A percentile compares a stretch with the other conserved stretches of the same genome.
Evolutionary conservation across 2,888 invertebrate genomes (phyloP).

Genomic region (Drosophila emarginata): DNA sequence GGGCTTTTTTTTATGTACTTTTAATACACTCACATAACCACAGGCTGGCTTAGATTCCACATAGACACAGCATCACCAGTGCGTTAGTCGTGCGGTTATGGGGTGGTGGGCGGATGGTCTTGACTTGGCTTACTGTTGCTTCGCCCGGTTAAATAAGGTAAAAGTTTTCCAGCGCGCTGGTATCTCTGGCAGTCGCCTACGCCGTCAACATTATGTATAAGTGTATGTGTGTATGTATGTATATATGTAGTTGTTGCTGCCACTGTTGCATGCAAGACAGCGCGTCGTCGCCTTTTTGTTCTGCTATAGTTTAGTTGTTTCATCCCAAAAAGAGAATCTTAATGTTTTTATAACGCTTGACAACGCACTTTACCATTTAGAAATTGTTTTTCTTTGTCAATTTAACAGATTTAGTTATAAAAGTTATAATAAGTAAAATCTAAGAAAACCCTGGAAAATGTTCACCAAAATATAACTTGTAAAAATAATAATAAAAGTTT

Average conservation of each 20-base stretch:
- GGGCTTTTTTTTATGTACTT: conserved; percentile 56
- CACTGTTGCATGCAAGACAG: conserved; percentile 51
- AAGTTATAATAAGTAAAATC: no score
- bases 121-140: conserved; percentile 56
- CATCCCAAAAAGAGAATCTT: neutral
- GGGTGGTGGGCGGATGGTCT: conserved; percentile 12
- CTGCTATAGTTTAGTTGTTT: conserved; percentile 2
- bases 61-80: conserved; percentile 36
- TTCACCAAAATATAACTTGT: no score
- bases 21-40: conserved; percentile 55
- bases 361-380: neutral
- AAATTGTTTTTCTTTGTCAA: no score
- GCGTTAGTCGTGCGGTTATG: conserved; percentile 1
- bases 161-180: conserved; percentile 37
- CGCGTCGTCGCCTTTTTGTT: conserved; percentile 43
- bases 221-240: conserved; percentile 20
- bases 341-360: neutral
- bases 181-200: conserved; percentile 33
- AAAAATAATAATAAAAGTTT: no score
- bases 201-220: conserved; percentile 31
- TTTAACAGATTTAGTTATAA: no score
- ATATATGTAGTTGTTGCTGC: conserved; percentile 17
- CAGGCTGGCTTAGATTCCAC: conserved; percentile 34
- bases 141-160: conserved; percentile 21
- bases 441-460: no score